Percentiles rank a stretch among this genome's conserved stretches.
Conservation (phyloP, 30 jellyfish, hydroid and myxozoan species). For the Cassiopea andromeda region DNA sequence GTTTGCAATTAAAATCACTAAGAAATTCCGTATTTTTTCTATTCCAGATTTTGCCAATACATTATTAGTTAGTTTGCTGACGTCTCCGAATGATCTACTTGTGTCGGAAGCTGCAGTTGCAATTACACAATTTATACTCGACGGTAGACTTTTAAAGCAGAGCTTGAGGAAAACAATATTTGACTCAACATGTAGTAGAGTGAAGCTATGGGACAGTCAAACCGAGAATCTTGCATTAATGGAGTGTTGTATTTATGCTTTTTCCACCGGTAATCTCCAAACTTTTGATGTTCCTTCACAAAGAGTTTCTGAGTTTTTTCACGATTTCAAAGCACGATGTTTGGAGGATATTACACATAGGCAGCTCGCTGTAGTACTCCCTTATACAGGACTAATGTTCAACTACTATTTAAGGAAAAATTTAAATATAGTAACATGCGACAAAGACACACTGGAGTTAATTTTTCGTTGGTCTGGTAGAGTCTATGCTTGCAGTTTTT, state of each 20-base stretch:
- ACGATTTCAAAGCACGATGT: background rate
- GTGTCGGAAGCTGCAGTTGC: constrained; percentile 21
- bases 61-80: background rate
- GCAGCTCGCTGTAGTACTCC: constrained; percentile 15
- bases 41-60: background rate
- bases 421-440: background rate
- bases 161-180: background rate
- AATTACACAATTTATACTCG: background rate
- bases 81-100: constrained; percentile 1
- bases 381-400: constrained; percentile 9
- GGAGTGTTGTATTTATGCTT: constrained; percentile 1
- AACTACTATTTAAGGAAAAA: background rate
- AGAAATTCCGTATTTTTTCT: background rate
- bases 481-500: constrained; percentile 1
- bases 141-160: background rate
- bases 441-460: background rate
- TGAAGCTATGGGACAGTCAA: background rate
- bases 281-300: background rate
- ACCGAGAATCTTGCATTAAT: background rate
- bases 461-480: constrained; percentile 18
- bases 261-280: background rate
- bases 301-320: background rate
- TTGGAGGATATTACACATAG: background rate
- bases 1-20: no score
- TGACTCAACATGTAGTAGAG: background rate